Conservation (phyloP, 2,113 vertebrate species). For the Oenanthe oenanthe region DNA sequence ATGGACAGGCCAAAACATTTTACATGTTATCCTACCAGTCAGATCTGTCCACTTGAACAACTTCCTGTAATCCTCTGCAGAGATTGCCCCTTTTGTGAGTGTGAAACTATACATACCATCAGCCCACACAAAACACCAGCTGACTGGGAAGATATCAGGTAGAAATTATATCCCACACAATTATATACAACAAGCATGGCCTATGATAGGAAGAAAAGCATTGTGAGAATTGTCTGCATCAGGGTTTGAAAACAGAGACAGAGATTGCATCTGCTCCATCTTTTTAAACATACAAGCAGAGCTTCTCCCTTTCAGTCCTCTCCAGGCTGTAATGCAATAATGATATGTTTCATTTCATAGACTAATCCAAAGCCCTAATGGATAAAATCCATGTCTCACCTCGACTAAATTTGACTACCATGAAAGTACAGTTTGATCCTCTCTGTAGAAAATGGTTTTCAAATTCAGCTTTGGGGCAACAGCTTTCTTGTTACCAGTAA, state of each 20-base stretch:
- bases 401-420: not conserved
- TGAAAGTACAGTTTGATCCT: not conserved
- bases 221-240: not conserved
- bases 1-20: not conserved
- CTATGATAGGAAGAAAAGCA: not conserved
- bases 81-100: not conserved
- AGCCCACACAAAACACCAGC: not conserved
- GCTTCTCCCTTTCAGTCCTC: not conserved
- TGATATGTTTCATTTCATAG: not conserved
- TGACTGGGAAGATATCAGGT: not conserved
- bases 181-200: fast-evolving
- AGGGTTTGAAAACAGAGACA: not conserved
- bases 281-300: not conserved
- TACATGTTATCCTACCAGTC: not conserved
- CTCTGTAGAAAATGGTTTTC: not conserved
- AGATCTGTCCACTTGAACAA: not conserved
- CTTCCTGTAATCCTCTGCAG: not conserved
- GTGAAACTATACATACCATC: not conserved
- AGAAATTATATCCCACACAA: not conserved
- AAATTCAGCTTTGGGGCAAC: not conserved
- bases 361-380: not conserved
- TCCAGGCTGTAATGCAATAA: not conserved
- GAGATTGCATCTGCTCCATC: not conserved
- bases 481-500: not conserved
- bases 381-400: not conserved